Conservation (phyloP, 2,113 vertebrate species). For the Gobius niger region DNA sequence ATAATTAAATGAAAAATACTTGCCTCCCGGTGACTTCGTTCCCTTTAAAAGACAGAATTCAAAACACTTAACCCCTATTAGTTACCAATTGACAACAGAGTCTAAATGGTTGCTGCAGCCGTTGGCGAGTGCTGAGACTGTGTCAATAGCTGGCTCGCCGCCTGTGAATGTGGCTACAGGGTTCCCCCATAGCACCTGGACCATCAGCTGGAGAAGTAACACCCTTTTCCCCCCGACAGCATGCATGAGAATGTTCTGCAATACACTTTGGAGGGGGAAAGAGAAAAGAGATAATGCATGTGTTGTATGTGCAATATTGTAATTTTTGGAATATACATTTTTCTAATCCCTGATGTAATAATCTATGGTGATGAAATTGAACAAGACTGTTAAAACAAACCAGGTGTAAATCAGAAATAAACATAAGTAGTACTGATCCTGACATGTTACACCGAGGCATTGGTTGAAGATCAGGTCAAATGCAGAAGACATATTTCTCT, state of each 20-base stretch:
- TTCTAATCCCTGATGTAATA: too few relatives aligned
- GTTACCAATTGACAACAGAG: constrained; percentile 61
- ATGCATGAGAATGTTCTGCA: background rate
- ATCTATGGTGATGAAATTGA: too few relatives aligned
- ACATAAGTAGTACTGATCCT: too few relatives aligned
- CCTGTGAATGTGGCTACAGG: constrained; percentile 40
- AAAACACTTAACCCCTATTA: constrained; percentile 74
- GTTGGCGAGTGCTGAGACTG: constrained; percentile 52
- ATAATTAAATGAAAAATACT: constrained; percentile 66
- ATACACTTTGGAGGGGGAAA: too few relatives aligned
- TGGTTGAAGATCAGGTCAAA: too few relatives aligned
- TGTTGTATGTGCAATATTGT: background rate
- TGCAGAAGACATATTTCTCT: too few relatives aligned
- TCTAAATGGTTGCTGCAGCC: constrained; percentile 53
- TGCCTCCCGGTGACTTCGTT: constrained; percentile 53
- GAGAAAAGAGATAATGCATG: background rate
- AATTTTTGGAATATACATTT: too few relatives aligned
- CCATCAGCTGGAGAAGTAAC: constrained; percentile 7
- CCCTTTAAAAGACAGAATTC: constrained; percentile 56
- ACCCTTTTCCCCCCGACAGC: constrained; percentile 18
- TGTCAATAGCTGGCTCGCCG: constrained; percentile 59
- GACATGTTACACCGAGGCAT: too few relatives aligned
- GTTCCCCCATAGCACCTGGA: constrained; percentile 21
- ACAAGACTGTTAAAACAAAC: too few relatives aligned
- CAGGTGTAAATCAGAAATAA: too few relatives aligned